Evolutionary conservation across 2,113 vertebrate species (phyloP).

Genomic region (Peromyscus maniculatus): DNA sequence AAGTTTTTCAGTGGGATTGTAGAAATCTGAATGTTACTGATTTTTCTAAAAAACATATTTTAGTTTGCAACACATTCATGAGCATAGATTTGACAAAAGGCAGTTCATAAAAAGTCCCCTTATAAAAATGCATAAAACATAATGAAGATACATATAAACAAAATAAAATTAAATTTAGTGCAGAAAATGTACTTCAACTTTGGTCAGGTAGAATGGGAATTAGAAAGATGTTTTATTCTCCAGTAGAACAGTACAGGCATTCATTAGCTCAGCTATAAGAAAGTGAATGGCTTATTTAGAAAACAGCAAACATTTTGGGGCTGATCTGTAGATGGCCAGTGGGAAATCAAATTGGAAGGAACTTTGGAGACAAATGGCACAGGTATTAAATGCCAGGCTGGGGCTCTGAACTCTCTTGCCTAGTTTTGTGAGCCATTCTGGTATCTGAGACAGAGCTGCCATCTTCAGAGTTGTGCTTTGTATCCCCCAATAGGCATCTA

Average conservation of each 20-base stretch:
- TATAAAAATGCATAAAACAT: background rate
- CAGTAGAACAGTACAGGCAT: background rate
- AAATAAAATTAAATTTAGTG: background rate
- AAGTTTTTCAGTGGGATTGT: background rate
- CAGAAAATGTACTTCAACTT: background rate
- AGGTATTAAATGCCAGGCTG: background rate
- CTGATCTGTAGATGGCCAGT: background rate
- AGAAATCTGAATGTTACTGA: background rate
- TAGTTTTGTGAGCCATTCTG: background rate
- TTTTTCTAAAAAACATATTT: background rate
- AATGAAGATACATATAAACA: background rate
- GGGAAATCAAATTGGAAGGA: background rate
- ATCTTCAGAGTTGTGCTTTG: background rate
- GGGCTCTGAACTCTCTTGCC: background rate
- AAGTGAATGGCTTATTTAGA: background rate
- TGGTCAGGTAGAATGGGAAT: background rate
- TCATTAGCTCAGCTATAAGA: background rate
- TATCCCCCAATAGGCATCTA: background rate
- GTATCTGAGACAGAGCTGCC: background rate
- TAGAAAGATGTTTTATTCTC: background rate
- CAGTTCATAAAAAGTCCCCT: background rate
- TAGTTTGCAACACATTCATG: background rate
- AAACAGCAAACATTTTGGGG: background rate
- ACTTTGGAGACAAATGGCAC: background rate
- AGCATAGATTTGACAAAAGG: background rate